phyloP scores from a whole-genome alignment of 2,113 vertebrate genomes.

The Hydropotes inermis region DNA sequence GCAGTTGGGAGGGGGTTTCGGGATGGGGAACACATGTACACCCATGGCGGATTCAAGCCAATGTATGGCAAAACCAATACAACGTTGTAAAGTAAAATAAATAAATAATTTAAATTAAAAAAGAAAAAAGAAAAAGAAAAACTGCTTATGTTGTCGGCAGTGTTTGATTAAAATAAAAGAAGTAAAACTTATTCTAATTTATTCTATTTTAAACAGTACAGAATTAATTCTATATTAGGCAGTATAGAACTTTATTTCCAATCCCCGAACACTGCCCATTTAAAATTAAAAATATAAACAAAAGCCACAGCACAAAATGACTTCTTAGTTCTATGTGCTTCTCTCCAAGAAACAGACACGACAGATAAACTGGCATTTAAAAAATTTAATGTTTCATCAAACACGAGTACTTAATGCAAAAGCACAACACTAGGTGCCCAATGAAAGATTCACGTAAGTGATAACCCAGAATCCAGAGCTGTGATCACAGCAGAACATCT shows the following conservation, averaged over 20 bases:
- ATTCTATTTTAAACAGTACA: neutral
- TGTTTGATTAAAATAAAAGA: constrained; percentile 17
- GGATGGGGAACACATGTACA: no score
- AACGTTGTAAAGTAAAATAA: no score
- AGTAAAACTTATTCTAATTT: neutral
- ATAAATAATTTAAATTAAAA: no score
- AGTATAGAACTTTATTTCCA: neutral
- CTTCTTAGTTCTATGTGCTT: constrained; percentile 4
- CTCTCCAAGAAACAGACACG: neutral
- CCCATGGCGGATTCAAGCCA: no score
- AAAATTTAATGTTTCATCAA: constrained; percentile 28
- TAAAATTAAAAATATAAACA: neutral
- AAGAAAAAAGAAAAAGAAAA: neutral
- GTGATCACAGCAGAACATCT: neutral
- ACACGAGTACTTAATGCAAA: neutral
- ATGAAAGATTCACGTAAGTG: neutral
- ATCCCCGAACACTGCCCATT: neutral
- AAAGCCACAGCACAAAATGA: constrained; percentile 9
- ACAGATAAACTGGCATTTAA: neutral
- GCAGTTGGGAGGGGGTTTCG: no score
- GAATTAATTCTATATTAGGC: neutral
- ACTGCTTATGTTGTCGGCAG: constrained; percentile 10
- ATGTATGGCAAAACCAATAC: no score
- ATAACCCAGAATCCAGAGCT: constrained; percentile 4
- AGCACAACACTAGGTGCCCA: neutral